Base-by-base conservation (phyloP, 2,888 invertebrate species). In the Trissoscelio sp. region DNA sequence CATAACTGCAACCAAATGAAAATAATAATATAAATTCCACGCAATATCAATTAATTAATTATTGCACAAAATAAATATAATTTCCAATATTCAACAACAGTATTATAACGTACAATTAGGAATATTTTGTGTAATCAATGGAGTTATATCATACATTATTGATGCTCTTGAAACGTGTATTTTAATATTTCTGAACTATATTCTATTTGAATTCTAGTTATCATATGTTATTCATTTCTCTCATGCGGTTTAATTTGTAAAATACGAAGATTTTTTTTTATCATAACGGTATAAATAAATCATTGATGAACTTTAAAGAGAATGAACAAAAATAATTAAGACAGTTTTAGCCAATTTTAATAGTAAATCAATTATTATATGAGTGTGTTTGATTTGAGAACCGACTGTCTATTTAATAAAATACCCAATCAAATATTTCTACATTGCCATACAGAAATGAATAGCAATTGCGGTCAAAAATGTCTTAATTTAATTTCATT, bases 191-290 rank as follows among this genome's bases (percentile, higher is more conserved):
- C n/a, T 9, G 3, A 20, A 11, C 51, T 48, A 64, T 14, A 1
- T n/a, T n/a, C 16, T 51, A 24, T 9, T 7, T 64, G 24, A 20
- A 64, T 48, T 48, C 34, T 64, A 51, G 12, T 51, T 7, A 9
- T 64, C 64, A 37, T 48, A 42, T 28, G 20, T 60, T 60, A 62
- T 9, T 31, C 34, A 62, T 51, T 67, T 67, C 37, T 67, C 16
- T 67, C 42, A 67, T 53, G 37, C 16, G 28, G 42, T 3, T 53
- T 34, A 24, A 42, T 64, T 22, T 67, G 24, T 16, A 67, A 67
- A 51, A 9, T 51, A 51, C 39, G 48, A 31, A 18, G 34, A 53
- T 51, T n/a, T 51, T 22, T 48, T 48, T n/a, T n/a, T n/a, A 31
- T 53, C 16, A 24, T 7, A 53, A n/a, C 34, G 53, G 39, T 37